Evolutionary conservation across 35 echinoderm and acorn worm genomes (phyloP).

Genomic region (Ophioderma brevispina): DNA sequence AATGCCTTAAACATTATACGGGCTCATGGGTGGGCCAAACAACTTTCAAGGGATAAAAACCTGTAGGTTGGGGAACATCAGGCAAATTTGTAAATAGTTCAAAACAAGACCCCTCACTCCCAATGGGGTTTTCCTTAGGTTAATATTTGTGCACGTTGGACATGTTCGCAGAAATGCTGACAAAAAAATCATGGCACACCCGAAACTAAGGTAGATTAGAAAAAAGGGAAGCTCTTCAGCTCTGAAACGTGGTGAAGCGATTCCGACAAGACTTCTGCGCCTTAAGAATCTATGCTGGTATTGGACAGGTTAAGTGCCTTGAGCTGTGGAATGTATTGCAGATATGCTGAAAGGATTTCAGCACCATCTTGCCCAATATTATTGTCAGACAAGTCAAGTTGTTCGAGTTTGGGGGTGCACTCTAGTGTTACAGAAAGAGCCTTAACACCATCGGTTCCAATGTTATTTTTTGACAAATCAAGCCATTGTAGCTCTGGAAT

Average conservation of each 20-base stretch:
- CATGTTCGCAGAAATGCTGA: too few relatives aligned
- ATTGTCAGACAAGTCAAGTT: not conserved
- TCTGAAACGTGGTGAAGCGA: not conserved
- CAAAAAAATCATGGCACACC: too few relatives aligned
- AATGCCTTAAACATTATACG: too few relatives aligned
- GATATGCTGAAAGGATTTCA: not conserved
- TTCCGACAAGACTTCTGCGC: not conserved
- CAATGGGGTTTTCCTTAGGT: too few relatives aligned
- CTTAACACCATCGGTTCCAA: not conserved
- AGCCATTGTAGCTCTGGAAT: not conserved
- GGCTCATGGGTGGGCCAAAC: too few relatives aligned
- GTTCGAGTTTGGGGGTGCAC: not conserved
- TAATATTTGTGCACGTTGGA: too few relatives aligned
- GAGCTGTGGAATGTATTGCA: not conserved
- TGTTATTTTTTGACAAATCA: not conserved
- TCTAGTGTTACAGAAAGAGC: not conserved
- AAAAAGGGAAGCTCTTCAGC: not conserved
- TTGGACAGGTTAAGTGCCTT: not conserved
- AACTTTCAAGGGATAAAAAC: too few relatives aligned
- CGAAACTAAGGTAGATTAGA: too few relatives aligned
- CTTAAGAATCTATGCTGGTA: not conserved
- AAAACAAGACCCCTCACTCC: too few relatives aligned
- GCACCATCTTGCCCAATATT: not conserved
- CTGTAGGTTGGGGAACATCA: too few relatives aligned
- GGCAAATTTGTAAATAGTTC: too few relatives aligned